Base-by-base conservation (phyloP, 2,113 vertebrate species). In the Urocitellus parryii region DNA sequence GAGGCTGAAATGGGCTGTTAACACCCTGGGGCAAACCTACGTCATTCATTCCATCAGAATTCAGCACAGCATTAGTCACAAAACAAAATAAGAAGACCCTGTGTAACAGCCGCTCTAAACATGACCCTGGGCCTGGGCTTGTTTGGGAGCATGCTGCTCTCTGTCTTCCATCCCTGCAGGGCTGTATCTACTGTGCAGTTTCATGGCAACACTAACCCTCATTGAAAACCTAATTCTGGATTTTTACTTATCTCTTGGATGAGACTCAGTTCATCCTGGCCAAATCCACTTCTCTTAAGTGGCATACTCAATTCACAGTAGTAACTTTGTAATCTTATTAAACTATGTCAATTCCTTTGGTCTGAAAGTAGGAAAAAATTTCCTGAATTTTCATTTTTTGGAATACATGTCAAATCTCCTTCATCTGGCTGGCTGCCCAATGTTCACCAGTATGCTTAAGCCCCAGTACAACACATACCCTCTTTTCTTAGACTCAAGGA, bases 401-500 rank as follows among this genome's bases (percentile, higher is more conserved):
- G 25, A 83, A 67, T 78, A 34, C 67, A 27, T 73, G 65, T 92
- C 61, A 72, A 87, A 90, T 58, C 68, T 61, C 42, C 48, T 18
- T 12, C 76, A 70, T 56, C 20, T 29, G 56, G 56, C 17, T 53
- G 32, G 58, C 24, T 70, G n/a, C 51, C 76, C 53, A n/a, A 25
- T 1, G 9, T 45, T 84, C 24, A 87, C 34, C 16, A 7, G 18
- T 34, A 22, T 22, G 65, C 70, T 22, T n/a, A 39, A 32, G 34
- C 17, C 63, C 84, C n/a, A 39, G 61, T 2, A 42, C 5, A 20
- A n/a, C 72, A 56, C 16, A 25, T 2, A 27, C 32, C 2, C 13
- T 68, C 32, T 78, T 90, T 67, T 61, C n/a, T 63, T 78, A 83
- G 80, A 22, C 7, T n/a, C n/a, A 74, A 92, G 68, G 56, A 95